These are phyloP conservation scores for Oscheius onirici DNA, from an alignment of 2,888 invertebrate genomes.

Conservation along the genomic window DNA sequence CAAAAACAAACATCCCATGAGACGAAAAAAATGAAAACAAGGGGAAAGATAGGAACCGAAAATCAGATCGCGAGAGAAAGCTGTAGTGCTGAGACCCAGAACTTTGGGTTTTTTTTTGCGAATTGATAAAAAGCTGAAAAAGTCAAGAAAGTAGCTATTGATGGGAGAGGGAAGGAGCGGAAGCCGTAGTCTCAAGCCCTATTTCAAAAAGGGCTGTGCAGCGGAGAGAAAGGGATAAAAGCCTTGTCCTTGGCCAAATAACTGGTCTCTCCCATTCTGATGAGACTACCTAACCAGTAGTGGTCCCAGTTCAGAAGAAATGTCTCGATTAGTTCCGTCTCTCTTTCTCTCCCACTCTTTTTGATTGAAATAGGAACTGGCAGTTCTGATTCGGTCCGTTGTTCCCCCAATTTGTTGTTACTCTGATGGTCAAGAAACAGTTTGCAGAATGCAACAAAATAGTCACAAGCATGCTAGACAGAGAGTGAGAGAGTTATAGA, in stretches of 20 bases:
- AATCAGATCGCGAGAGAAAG: too few relatives aligned
- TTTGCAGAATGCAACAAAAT: too few relatives aligned
- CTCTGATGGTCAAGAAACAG: too few relatives aligned
- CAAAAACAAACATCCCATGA: too few relatives aligned
- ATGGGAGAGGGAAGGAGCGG: constrained; percentile 41
- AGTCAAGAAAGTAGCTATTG: neutral
- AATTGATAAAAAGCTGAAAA: neutral
- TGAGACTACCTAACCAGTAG: too few relatives aligned
- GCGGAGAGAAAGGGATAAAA: neutral
- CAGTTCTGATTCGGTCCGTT: neutral
- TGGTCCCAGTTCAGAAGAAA: too few relatives aligned
- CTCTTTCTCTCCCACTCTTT: constrained; percentile 3
- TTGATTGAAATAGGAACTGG: neutral
- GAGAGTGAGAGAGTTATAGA: too few relatives aligned
- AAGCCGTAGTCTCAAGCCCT: constrained; percentile 38
- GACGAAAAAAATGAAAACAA: too few relatives aligned
- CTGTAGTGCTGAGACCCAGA: too few relatives aligned
- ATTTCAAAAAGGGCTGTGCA: neutral
- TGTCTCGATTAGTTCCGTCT: neutral
- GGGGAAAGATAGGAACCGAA: too few relatives aligned
- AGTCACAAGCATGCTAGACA: too few relatives aligned
- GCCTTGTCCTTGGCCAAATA: neutral
- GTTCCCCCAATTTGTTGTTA: too few relatives aligned
- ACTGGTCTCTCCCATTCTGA: neutral
- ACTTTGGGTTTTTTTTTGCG: neutral